These are phyloP conservation scores for Plectropomus leopardus DNA, from an alignment of 2,113 vertebrate genomes.

Conservation along the genomic window DNA sequence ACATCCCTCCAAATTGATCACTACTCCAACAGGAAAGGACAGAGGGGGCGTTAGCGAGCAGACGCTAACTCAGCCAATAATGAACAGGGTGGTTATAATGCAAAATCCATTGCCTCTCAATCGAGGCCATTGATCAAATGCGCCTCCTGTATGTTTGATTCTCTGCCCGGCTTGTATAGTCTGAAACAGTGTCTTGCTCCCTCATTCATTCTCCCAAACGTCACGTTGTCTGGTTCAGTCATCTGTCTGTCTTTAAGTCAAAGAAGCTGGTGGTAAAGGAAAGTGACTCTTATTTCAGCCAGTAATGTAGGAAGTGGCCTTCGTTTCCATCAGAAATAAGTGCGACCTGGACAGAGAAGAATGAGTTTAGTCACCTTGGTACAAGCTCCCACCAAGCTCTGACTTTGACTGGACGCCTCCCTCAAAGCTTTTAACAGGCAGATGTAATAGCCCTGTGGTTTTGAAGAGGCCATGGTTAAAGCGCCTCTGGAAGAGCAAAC, in stretches of 20 bases:
- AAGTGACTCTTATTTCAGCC: constrained; percentile 22
- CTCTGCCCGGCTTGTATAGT: constrained; percentile 29
- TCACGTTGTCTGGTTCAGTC: not conserved
- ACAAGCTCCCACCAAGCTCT: constrained; percentile 56
- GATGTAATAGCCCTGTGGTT: constrained; percentile 82
- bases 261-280: not conserved
- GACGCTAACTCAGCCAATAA: constrained; percentile 77
- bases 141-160: constrained; percentile 62
- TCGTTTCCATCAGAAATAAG: constrained; percentile 38
- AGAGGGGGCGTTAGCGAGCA: constrained; percentile 64
- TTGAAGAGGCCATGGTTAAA: constrained; percentile 76
- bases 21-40: constrained; percentile 67
- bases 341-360: constrained; percentile 49
- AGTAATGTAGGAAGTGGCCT: constrained; percentile 10
- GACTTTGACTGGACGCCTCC: constrained; percentile 76
- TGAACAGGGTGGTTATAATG: constrained; percentile 78
- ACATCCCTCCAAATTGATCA: constrained; percentile 72
- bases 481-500: constrained; percentile 71
- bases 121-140: constrained; percentile 76
- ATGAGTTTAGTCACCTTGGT: constrained; percentile 78
- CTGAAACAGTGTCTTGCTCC: constrained; percentile 27
- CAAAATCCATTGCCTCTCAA: constrained; percentile 79
- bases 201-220: constrained; percentile 2
- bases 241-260: constrained; percentile 12
- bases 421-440: constrained; percentile 84